Evolutionary conservation across 2,113 vertebrate genomes (phyloP).

Genomic region (Pygoscelis adeliae): DNA sequence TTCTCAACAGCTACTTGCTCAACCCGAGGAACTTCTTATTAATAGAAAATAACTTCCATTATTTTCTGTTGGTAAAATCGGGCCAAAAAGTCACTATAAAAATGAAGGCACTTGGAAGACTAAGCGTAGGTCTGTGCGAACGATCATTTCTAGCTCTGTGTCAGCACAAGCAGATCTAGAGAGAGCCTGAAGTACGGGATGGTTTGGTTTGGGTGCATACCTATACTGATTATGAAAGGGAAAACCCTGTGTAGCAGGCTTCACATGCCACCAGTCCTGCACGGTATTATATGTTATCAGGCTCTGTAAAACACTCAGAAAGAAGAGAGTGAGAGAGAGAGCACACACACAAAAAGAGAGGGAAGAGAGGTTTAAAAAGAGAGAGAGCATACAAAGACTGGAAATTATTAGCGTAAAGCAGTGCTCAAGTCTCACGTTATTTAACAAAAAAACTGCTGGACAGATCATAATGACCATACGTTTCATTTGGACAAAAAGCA

Average conservation of each 20-base stretch:
- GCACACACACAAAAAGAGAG: neutral
- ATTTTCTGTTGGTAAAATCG: neutral
- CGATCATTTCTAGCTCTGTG: fast-evolving
- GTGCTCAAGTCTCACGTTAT: neutral
- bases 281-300: neutral
- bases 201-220: neutral
- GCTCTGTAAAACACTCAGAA: neutral
- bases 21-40: neutral
- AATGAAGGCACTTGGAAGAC: neutral
- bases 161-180: neutral
- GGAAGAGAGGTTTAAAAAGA: neutral
- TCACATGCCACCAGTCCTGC: neutral
- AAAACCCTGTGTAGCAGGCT: neutral
- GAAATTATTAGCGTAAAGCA: neutral
- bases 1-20: neutral
- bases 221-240: neutral
- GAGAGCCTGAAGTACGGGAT: neutral
- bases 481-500: neutral
- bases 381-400: neutral
- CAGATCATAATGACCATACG: neutral
- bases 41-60: neutral
- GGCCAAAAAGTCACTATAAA: neutral
- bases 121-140: neutral
- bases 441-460: neutral
- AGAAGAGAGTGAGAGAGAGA: neutral